These are phyloP conservation scores for Cinara cedri DNA, from an alignment of 2,888 invertebrate species.

Conservation along the genomic window DNA sequence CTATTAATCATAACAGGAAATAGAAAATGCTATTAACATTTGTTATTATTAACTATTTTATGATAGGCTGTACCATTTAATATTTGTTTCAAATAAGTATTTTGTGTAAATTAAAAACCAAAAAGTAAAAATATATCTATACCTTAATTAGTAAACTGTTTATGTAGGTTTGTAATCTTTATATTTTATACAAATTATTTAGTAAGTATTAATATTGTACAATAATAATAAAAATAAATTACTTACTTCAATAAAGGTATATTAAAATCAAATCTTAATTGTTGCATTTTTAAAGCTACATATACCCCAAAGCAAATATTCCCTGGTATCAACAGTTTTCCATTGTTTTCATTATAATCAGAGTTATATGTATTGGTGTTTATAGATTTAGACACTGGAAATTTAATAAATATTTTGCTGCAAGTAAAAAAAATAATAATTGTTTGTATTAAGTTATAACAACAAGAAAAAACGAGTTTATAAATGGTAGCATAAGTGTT, in stretches of 20 bases:
- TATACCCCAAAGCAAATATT: slow-evolving; percentile 74
- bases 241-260: slow-evolving; percentile 70
- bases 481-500: too few relatives aligned
- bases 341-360: background rate
- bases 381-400: slow-evolving; percentile 62
- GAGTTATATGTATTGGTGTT: background rate
- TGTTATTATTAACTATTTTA: background rate
- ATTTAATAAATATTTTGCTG: slow-evolving; percentile 74
- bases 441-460: background rate
- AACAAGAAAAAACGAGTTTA: background rate
- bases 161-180: too few relatives aligned
- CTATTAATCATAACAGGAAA: slow-evolving; percentile 6
- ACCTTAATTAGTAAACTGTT: too few relatives aligned
- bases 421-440: slow-evolving; percentile 63
- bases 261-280: slow-evolving; percentile 66
- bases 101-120: too few relatives aligned
- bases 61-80: background rate
- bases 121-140: too few relatives aligned
- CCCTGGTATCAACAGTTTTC: slow-evolving; percentile 65
- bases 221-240: background rate
- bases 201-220: too few relatives aligned
- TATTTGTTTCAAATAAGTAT: background rate
- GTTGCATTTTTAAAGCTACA: slow-evolving; percentile 74
- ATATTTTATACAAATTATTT: too few relatives aligned
- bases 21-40: background rate